Base-by-base conservation (phyloP, 2,888 invertebrate genomes). In the Drosophila koepferae region DNA sequence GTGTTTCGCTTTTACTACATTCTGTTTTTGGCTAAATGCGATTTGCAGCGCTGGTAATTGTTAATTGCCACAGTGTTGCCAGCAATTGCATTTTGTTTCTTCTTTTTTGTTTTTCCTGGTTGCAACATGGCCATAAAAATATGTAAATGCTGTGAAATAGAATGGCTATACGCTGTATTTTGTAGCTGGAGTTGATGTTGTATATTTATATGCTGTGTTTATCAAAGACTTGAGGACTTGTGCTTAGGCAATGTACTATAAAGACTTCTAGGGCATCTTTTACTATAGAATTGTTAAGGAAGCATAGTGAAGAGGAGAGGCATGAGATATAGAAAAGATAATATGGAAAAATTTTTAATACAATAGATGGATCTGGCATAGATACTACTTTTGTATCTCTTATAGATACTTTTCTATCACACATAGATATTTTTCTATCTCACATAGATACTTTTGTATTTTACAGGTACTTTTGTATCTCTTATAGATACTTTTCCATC, bases 91-190 rank as follows among this genome's bases (percentile, higher is more conserved):
- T n/a, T 16, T 34, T 16, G 28, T 28, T 28, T 6, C 28, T 28
- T 18, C n/a, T 69, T 34, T 54, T 18, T 18, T 18, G 18, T 69
- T 34, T 54, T 18, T 18, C 54, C 16, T 46, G 46, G 12, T 56
- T 44, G 44, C 55, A 70, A 56, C 46, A 51, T 20, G 64, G 36
- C 20, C 55, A 43, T 65, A 60, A 60, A 70, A 71, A 65, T 62
- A 63, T 51, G 51, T 34, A 49, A 61, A 63, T 63, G n/a, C 18
- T 7, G 31, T 14, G 23, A 36, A 51, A 31, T 20, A 44, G 49
- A 40, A 38, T 53, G 43, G 14, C 14, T 14, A 56, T 31, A 9
- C 41, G 31, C 55, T 14, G 41, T 14, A 6, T 5, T 1, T 20
- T 38, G 16, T 16, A 38, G 14, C 14, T 6, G 14, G 38, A 38